Evolutionary conservation across 2,888 invertebrate genomes (phyloP).

Genomic region (Tryphoninae sp.): DNA sequence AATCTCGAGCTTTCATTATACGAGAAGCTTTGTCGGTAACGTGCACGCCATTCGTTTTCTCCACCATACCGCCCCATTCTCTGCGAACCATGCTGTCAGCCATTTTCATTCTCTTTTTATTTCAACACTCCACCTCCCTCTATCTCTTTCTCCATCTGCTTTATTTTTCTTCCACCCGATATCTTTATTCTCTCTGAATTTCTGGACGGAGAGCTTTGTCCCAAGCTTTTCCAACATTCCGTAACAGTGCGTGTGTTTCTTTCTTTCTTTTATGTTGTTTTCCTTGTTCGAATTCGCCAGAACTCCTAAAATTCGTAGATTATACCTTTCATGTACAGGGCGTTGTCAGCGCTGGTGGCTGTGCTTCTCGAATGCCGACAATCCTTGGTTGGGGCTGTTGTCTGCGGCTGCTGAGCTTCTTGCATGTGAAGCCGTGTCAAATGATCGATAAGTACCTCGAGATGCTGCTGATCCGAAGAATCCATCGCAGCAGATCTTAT

Average conservation of each 20-base stretch:
- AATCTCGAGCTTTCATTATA: slow-evolving; percentile 56
- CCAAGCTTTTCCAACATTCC: neutral
- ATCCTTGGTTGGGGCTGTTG: slow-evolving; percentile 75
- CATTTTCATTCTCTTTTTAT: slow-evolving; percentile 31
- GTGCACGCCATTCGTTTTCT: slow-evolving; percentile 30
- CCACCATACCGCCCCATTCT: slow-evolving; percentile 36
- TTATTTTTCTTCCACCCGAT: slow-evolving; percentile 20
- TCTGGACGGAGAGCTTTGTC: slow-evolving; percentile 15
- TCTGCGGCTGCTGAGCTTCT: slow-evolving; percentile 71
- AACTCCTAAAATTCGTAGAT: neutral
- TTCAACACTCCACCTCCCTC: slow-evolving; percentile 16
- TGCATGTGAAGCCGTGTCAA: slow-evolving; percentile 81
- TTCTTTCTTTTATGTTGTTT: neutral
- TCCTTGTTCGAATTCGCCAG: neutral
- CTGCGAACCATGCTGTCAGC: slow-evolving; percentile 49
- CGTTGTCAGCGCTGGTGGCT: slow-evolving; percentile 76
- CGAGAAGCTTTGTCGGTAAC: slow-evolving; percentile 58
- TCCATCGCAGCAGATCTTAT: slow-evolving; percentile 76
- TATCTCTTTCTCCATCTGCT: slow-evolving; percentile 38
- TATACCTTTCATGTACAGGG: slow-evolving; percentile 79
- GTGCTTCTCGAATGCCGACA: slow-evolving; percentile 75
- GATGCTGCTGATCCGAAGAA: slow-evolving; percentile 82
- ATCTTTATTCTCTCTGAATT: slow-evolving; percentile 18
- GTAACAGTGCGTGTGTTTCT: neutral
- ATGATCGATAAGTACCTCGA: slow-evolving; percentile 83